phyloP scores from a whole-genome alignment of 1,140 invertebrate species.

The Trichomalopsis sarcophagae region DNA sequence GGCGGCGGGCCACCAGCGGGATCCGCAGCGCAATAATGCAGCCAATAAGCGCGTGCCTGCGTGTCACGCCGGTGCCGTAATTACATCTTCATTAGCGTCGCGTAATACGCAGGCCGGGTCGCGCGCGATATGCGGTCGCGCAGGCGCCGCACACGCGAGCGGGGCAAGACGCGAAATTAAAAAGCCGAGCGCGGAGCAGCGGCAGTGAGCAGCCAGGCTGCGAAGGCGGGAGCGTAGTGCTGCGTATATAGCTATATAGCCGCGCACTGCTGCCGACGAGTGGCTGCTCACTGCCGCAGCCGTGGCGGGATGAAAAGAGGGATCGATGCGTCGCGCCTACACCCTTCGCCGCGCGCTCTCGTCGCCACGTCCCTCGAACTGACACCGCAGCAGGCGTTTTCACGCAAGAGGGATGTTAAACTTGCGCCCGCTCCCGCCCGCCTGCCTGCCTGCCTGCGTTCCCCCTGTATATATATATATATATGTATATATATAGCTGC shows the following conservation, averaged over 20 bases:
- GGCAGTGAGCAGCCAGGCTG: too few species aligned
- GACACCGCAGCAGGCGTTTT: conserved; percentile 40
- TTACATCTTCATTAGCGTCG: conserved; percentile 73
- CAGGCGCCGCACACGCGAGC: background rate
- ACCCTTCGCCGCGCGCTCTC: conserved; percentile 49
- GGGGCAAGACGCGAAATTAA: background rate
- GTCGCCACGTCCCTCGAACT: conserved; percentile 34
- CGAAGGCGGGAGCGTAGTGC: too few species aligned
- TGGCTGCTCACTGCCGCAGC: background rate
- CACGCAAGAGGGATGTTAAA: conserved; percentile 45
- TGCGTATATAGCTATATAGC: too few species aligned
- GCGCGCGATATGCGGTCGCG: conserved; percentile 56
- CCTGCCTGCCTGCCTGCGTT: too few species aligned
- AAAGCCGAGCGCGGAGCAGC: background rate
- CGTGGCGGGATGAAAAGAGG: conserved; percentile 53
- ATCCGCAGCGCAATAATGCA: conserved; percentile 60
- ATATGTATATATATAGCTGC: background rate
- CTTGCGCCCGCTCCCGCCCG: background rate
- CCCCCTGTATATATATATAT: too few species aligned
- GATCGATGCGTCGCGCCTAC: conserved; percentile 71
- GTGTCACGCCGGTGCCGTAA: conserved; percentile 57
- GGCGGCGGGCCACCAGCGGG: background rate
- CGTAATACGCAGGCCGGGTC: conserved; percentile 49
- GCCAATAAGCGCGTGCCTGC: conserved; percentile 63
- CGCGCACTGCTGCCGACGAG: background rate